A percentile compares a stretch with the other conserved stretches of the same genome.
These are phyloP conservation scores for Carcina quercana DNA, from an alignment of 2,888 invertebrate genomes.

Conservation along the genomic window DNA sequence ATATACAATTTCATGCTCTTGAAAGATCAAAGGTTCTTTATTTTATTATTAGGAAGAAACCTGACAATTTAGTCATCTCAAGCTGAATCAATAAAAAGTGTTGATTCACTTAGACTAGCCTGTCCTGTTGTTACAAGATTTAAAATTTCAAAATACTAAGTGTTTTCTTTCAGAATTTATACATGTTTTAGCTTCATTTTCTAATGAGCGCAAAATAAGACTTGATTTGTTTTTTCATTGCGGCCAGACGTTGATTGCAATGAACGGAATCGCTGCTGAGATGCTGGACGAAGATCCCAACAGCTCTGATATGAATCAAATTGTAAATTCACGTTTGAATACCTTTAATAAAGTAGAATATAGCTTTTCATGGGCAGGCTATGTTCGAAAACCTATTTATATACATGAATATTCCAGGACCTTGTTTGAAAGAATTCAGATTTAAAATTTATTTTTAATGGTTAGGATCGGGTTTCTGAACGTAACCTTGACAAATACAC, in stretches of 20 bases:
- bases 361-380: slow-evolving; percentile 58
- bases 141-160: too few species aligned
- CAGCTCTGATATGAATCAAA: slow-evolving; percentile 40
- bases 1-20: too few species aligned
- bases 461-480: slow-evolving; percentile 64
- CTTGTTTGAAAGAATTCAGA: slow-evolving; percentile 25
- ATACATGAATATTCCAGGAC: slow-evolving; percentile 1
- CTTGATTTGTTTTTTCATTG: slow-evolving; percentile 46
- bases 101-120: too few species aligned
- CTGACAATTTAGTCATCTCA: too few species aligned
- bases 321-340: slow-evolving; percentile 51
- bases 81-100: too few species aligned
- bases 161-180: too few species aligned
- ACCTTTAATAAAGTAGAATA: slow-evolving; percentile 47
- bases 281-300: slow-evolving; percentile 47
- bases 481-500: too few species aligned
- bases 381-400: slow-evolving; percentile 73
- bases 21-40: too few species aligned
- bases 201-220: slow-evolving; percentile 15
- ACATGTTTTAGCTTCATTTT: too few species aligned
- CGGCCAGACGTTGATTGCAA: slow-evolving; percentile 63
- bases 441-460: slow-evolving; percentile 23
- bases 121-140: too few species aligned
- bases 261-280: slow-evolving; percentile 65
- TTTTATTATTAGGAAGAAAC: too few species aligned